Conservation (phyloP, 2,888 invertebrate species). For the Dryococelus australis region DNA sequence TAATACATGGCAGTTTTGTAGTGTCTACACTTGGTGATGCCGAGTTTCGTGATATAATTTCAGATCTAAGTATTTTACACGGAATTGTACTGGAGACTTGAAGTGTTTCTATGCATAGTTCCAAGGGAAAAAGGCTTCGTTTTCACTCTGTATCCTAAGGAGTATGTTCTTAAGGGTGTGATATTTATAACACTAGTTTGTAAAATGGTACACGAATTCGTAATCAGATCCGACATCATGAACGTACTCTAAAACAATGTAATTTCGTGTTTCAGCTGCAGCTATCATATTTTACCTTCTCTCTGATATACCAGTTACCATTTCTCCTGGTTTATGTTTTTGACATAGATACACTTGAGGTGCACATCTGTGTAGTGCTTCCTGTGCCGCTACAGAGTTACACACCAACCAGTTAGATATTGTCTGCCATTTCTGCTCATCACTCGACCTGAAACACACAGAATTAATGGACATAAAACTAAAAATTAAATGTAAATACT, state of each 20-base stretch:
- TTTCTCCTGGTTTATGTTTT: background rate
- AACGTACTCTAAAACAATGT: background rate
- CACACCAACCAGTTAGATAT: background rate
- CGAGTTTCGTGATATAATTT: background rate
- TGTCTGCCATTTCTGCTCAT: background rate
- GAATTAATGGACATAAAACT: too few relatives aligned
- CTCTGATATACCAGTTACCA: background rate
- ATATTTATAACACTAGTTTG: background rate
- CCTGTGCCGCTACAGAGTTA: background rate
- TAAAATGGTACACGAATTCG: background rate
- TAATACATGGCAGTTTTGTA: background rate
- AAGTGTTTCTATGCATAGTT: background rate
- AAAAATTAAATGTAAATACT: background rate
- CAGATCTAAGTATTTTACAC: background rate
- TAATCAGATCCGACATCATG: background rate
- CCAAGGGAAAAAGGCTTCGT: background rate
- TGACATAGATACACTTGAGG: background rate
- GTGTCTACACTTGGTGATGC: background rate
- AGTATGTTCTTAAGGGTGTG: constrained; percentile 12
- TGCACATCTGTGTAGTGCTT: background rate
- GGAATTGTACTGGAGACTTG: background rate
- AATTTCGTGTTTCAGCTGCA: background rate
- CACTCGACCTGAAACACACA: background rate
- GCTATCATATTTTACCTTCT: background rate
- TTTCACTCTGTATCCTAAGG: background rate